Conservation (phyloP, 2,888 invertebrate genomes). For the Drosophila putrida region DNA sequence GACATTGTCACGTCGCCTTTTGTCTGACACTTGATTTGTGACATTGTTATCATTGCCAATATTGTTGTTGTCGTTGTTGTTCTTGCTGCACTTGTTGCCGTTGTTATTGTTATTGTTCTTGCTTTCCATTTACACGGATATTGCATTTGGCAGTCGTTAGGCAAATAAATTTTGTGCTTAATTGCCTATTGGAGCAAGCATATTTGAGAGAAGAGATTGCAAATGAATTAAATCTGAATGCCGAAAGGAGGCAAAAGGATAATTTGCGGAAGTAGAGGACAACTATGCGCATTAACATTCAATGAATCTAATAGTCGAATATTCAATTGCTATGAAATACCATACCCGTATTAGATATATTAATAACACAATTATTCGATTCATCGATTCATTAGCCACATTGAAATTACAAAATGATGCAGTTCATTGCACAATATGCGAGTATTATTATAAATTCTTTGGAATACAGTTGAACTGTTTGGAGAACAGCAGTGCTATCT, state of each 20-base stretch:
- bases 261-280: neutral
- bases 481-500: neutral
- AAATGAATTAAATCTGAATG: neutral
- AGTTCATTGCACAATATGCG: neutral
- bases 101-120: constrained; percentile 28
- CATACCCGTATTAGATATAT: neutral
- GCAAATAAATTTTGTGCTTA: constrained; percentile 56
- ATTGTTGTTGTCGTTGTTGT: constrained; percentile 20
- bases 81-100: constrained; percentile 30
- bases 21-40: constrained; percentile 72
- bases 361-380: neutral
- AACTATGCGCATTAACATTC: constrained; percentile 2
- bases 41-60: constrained; percentile 68
- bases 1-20: constrained; percentile 64
- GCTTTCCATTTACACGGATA: constrained; percentile 55
- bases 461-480: neutral
- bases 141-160: constrained; percentile 55
- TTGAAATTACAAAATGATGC: neutral
- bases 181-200: constrained; percentile 54
- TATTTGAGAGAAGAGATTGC: constrained; percentile 9
- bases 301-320: constrained; percentile 1
- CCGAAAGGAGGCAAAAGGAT: neutral
- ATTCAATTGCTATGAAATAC: neutral
- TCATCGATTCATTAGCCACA: neutral
- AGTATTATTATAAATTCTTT: neutral